Evolutionary conservation across 2,113 vertebrate genomes (phyloP), one percentile per base, ranked within the genome.

Genomic region (Hirundichthys speculiger): DNA sequence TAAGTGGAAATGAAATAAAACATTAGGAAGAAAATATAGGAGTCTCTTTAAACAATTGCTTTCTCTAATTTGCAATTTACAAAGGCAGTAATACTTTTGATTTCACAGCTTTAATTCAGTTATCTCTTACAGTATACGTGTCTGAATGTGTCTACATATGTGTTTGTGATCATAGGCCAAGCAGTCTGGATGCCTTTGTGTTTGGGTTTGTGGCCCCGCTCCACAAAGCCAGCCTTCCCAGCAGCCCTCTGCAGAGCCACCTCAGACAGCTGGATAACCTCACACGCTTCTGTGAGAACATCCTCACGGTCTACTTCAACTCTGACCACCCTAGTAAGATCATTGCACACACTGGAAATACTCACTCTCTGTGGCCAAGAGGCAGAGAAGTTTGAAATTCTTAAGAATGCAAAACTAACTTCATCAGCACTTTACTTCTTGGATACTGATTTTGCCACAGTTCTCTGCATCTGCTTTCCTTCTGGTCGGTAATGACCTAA

Each of bases 161-260:
- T 21, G 3, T 77, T 39, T 65, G 4, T 69, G 66, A 24, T 75
- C 21, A 41, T 68, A 99, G 98, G 84, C 98, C 98, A 58, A 95
- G 94, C 66, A 97, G 96, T 69, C 92, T 99, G 88, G 98, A 99
- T 87, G 96, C 98, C 75, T 98, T 96, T 60, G 94, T 96, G 27
- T 98, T 99, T 92, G 98, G 97, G 57, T 97, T 95, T 63, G 79
- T 99, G 58, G 96, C 96, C 34, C 97, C 98, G 0, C 88, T 99
- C 43, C 93, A 94, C 86, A 98, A 96, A 94, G 94, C 96, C 48
- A 79, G 72, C 60, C 95, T 99, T 16, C 94, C 94, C 16, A 96
- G 94, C 85, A 93, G 94, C 42, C 94, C 94, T 19, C 89, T 99
- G 73, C 95, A 97, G 89, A 94, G 94, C 66, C 98, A 99, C 80